These are phyloP conservation scores for Spilarctia lutea DNA, from an alignment of 2,888 invertebrate genomes.

Conservation along the genomic window DNA sequence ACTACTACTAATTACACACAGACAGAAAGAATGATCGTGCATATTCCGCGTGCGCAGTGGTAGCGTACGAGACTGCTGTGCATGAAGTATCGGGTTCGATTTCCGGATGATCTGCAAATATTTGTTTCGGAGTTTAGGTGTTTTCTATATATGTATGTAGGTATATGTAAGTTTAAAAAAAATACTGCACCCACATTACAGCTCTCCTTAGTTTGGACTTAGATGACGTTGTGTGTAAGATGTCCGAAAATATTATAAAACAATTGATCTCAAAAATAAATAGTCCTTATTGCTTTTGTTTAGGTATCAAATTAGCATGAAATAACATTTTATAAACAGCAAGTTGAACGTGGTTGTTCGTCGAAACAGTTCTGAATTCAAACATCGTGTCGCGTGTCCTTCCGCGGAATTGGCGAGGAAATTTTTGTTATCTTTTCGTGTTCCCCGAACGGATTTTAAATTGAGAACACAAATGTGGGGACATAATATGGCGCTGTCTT, in stretches of 20 bases:
- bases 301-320: slow-evolving; percentile 41
- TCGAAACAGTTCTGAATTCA: slow-evolving; percentile 83
- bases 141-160: too few species aligned
- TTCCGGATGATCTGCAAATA: too few species aligned
- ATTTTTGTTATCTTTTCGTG: slow-evolving; percentile 86
- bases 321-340: slow-evolving; percentile 48
- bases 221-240: not conserved
- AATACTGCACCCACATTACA: too few species aligned
- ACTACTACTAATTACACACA: too few species aligned
- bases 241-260: slow-evolving; percentile 38
- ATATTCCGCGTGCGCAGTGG: too few species aligned
- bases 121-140: too few species aligned
- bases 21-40: too few species aligned
- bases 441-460: slow-evolving; percentile 86
- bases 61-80: too few species aligned
- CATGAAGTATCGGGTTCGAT: too few species aligned
- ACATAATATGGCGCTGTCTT: slow-evolving; percentile 65
- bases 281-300: slow-evolving; percentile 23
- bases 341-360: slow-evolving; percentile 62
- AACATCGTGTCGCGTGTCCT: slow-evolving; percentile 84
- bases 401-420: slow-evolving; percentile 84
- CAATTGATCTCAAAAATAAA: not conserved
- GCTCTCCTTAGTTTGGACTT: too few species aligned
- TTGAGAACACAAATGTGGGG: slow-evolving; percentile 80
- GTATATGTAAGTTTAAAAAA: too few species aligned